Base-by-base conservation (phyloP, 1,140 invertebrate genomes). In the Andricus grossulariae region DNA sequence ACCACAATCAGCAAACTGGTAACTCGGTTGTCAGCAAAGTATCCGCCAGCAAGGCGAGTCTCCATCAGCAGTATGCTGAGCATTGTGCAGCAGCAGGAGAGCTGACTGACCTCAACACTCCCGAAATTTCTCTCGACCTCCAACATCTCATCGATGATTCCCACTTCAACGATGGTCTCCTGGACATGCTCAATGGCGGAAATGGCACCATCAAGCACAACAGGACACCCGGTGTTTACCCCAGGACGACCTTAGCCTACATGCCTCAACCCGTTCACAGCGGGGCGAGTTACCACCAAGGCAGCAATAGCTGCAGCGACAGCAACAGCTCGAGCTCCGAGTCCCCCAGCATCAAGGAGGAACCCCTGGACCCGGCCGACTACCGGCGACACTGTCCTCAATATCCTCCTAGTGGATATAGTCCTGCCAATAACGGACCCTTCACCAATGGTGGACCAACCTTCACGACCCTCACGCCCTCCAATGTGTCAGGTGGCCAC, bases 221-320 rank as follows among this genome's bases (percentile, higher is more conserved):
- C 1, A 89, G 91, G 82, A 87, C 82, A 39, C 82, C 87, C 19
- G 88, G 90, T 6, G 39, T 45, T 45, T 94, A 94, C 51, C 92
- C 93, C 0, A 86, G 95, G 66, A 94, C 95, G 1, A 95, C 96
- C 0, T 87, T 97, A 39, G 95, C 96, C 1, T 97, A 97, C 86
- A 96, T 98, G 95, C 97, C 97, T 0, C 96, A 97, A 86, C 96
- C 96, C 1, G 96, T 98, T 1, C 97, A 97, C 90, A 95, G 95
- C 66, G 95, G 95, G 5, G 95, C 95, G 12, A 94, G 94, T 13
- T 96, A 95, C 87, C 94, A 94, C 66, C 90, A 91, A 50, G 86
- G 86, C 19, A 90, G 85, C 80, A 93, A 93, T 86, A 93, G 92
- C 87, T 84, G 92, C 90, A 83, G 92, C 90, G 87, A 93, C 80